Evolutionary conservation across 2,888 invertebrate genomes (phyloP).

Genomic region (Dryocosmus kuriphilus): DNA sequence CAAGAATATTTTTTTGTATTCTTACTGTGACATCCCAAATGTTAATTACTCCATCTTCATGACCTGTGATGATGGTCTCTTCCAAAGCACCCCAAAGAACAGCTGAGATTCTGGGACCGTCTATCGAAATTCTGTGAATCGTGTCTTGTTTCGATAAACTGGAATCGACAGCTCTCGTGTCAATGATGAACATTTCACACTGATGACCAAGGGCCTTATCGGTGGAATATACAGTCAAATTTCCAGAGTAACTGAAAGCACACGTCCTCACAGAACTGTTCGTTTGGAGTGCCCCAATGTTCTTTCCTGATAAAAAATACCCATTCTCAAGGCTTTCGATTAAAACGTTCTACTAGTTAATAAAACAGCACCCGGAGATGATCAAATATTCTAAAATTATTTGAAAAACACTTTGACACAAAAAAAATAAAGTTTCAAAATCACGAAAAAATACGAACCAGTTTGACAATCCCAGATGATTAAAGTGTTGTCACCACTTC

Average conservation of each 20-base stretch:
- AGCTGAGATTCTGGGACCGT: slow-evolving; percentile 92
- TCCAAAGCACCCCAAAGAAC: slow-evolving; percentile 97
- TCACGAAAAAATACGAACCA: slow-evolving; percentile 68
- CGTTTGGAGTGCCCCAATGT: slow-evolving; percentile 87
- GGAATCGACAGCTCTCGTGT: slow-evolving; percentile 88
- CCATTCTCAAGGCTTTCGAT: neutral
- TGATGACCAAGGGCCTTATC: slow-evolving; percentile 94
- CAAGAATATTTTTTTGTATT: too few species aligned
- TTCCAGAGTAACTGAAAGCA: slow-evolving; percentile 94
- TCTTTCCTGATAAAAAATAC: slow-evolving; percentile 79
- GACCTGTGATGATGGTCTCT: slow-evolving; percentile 93
- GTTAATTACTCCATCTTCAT: slow-evolving; percentile 94
- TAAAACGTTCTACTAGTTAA: slow-evolving; percentile 37
- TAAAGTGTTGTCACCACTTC: slow-evolving; percentile 96
- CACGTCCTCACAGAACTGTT: slow-evolving; percentile 95
- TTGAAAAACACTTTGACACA: neutral
- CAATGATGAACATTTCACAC: slow-evolving; percentile 93
- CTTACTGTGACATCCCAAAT: slow-evolving; percentile 94
- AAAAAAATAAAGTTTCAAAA: neutral
- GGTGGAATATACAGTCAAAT: slow-evolving; percentile 94
- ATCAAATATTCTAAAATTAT: neutral
- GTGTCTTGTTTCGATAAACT: slow-evolving; percentile 85
- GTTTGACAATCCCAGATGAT: slow-evolving; percentile 95
- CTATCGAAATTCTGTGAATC: slow-evolving; percentile 88
- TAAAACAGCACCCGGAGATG: neutral